Percentiles rank a stretch among this genome's conserved stretches.
phyloP scores from a whole-genome alignment of 1,140 invertebrate genomes.

The Atta texana region DNA sequence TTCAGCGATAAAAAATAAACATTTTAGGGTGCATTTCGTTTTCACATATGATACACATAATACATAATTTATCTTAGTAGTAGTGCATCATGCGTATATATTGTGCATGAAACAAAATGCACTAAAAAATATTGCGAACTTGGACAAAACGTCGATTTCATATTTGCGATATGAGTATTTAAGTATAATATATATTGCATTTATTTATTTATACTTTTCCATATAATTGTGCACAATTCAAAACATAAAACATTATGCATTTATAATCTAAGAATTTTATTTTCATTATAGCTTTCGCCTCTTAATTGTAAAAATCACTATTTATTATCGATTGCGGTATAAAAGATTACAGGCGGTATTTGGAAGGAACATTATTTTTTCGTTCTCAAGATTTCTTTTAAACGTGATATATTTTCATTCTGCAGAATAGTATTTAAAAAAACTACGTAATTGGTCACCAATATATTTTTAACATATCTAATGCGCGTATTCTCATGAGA shows the following conservation, averaged over 20 bases:
- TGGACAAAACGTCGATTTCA: neutral
- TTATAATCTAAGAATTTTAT: neutral
- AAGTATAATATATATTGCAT: slow-evolving; percentile 7
- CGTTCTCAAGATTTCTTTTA: neutral
- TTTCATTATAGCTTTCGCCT: neutral
- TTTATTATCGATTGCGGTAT: neutral
- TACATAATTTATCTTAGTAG: too few relatives aligned
- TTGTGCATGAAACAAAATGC: too few relatives aligned
- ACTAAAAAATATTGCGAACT: neutral
- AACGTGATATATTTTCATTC: neutral
- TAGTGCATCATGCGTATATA: too few relatives aligned
- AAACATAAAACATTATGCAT: neutral
- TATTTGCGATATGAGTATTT: neutral
- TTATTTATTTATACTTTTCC: slow-evolving; percentile 17
- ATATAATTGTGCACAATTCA: slow-evolving; percentile 1
- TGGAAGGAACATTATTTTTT: neutral
- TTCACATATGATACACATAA: too few relatives aligned
- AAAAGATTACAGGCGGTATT: slow-evolving; percentile 20
- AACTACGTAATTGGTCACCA: slow-evolving; percentile 12
- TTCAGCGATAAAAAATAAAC: too few relatives aligned
- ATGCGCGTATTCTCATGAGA: neutral
- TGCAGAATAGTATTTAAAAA: slow-evolving; percentile 15
- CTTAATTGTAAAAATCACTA: neutral
- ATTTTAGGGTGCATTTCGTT: too few relatives aligned
- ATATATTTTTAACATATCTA: slow-evolving; percentile 1